Evolutionary conservation across 1,140 invertebrate genomes (phyloP).

Genomic region (Cyrtorhinus lividipennis): DNA sequence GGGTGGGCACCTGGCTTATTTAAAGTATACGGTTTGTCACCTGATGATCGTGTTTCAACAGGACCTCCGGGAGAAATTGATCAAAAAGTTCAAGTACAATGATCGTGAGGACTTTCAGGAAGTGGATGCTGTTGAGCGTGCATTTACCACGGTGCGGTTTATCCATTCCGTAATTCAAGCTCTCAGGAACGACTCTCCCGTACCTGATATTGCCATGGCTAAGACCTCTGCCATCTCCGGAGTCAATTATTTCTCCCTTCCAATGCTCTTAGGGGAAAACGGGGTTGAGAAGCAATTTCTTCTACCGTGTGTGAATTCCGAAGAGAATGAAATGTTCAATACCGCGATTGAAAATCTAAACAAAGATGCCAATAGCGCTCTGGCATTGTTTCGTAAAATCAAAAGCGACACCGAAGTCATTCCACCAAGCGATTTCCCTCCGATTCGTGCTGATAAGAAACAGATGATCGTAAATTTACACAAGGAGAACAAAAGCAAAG

Average conservation of each 20-base stretch:
- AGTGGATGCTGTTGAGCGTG: not conserved
- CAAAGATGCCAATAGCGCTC: too few species aligned
- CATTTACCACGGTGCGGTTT: not conserved
- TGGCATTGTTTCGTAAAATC: too few species aligned
- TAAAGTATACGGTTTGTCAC: too few species aligned
- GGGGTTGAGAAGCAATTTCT: not conserved
- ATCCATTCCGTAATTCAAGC: constrained; percentile 32
- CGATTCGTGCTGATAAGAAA: too few species aligned
- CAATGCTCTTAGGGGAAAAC: constrained; percentile 31
- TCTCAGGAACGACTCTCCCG: constrained; percentile 32
- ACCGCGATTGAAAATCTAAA: too few species aligned
- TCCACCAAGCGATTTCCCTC: too few species aligned
- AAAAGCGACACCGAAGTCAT: too few species aligned
- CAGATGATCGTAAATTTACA: too few species aligned
- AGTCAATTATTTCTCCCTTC: constrained; percentile 32
- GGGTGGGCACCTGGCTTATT: too few species aligned
- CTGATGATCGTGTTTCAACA: too few species aligned
- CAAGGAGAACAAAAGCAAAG: too few species aligned
- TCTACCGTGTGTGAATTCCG: not conserved
- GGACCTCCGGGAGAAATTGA: not conserved
- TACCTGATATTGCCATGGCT: constrained; percentile 41
- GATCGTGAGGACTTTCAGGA: not conserved
- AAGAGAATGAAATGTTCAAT: not conserved
- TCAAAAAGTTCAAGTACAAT: not conserved
- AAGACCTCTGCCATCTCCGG: constrained; percentile 31